Percentiles rank a stretch among this genome's conserved stretches.
Conservation (phyloP, 2,797 vertebrate genomes). For the Loris lydekkerianus region DNA sequence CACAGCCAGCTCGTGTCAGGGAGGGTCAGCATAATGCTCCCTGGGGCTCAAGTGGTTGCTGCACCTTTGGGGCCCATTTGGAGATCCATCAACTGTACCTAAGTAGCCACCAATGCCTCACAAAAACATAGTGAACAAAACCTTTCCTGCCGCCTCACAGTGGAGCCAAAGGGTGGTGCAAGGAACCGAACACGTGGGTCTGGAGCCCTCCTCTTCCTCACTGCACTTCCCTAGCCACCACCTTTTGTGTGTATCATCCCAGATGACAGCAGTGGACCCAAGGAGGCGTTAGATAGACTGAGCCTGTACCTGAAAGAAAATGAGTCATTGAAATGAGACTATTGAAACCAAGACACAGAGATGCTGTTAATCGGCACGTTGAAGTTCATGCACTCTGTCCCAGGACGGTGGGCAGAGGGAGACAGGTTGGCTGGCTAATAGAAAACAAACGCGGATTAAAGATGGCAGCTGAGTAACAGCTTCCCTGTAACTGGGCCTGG, state of each 20-base stretch:
- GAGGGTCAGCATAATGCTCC: neutral
- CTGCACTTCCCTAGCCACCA: neutral
- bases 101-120: neutral
- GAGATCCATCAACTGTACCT: neutral
- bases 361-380: neutral
- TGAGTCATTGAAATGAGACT: neutral
- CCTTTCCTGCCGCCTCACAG: neutral
- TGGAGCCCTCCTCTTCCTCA: neutral
- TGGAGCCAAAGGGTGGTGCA: neutral
- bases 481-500: too few species aligned
- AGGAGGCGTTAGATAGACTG: neutral
- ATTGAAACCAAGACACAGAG: neutral
- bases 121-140: accelerated
- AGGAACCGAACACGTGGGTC: neutral
- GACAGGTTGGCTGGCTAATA: neutral
- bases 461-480: too few species aligned
- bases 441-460: neutral
- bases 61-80: neutral
- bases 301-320: neutral
- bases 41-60: neutral
- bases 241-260: neutral
- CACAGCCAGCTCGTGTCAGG: neutral
- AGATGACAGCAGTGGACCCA: neutral
- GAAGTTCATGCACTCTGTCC: neutral
- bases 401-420: neutral